These are phyloP conservation scores for Thyatira batis DNA, from an alignment of 2,888 invertebrate species.

Conservation along the genomic window DNA sequence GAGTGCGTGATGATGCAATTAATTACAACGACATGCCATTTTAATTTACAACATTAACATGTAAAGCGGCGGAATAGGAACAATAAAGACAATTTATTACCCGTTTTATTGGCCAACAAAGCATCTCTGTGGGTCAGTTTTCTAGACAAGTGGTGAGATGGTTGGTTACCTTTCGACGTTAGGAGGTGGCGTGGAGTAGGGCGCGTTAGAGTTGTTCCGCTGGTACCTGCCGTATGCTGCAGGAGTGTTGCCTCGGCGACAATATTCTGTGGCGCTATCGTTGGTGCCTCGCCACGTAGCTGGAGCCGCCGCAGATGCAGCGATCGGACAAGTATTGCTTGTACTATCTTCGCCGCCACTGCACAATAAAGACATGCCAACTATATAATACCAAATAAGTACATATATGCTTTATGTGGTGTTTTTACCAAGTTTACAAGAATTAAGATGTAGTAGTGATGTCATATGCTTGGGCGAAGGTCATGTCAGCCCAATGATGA, in stretches of 20 bases:
- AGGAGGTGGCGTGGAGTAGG: conserved; percentile 73
- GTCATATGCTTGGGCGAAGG: too few relatives aligned
- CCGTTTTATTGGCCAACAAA: not conserved
- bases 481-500: too few relatives aligned
- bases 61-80: too few relatives aligned
- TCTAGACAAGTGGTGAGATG: conserved; percentile 15
- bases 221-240: conserved; percentile 83
- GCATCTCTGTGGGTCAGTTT: conserved; percentile 5
- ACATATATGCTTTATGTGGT: not conserved
- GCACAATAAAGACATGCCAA: conserved; percentile 14
- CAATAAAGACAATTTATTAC: not conserved
- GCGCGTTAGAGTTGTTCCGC: conserved; percentile 75
- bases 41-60: too few relatives aligned
- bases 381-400: not conserved
- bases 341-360: conserved; percentile 74
- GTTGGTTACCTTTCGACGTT: conserved; percentile 71
- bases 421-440: too few relatives aligned
- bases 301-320: conserved; percentile 74
- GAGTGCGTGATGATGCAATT: too few relatives aligned
- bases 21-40: too few relatives aligned
- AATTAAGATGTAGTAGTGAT: too few relatives aligned
- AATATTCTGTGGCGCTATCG: conserved; percentile 76
- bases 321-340: conserved; percentile 70
- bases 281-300: conserved; percentile 78
- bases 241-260: conserved; percentile 77